A percentile compares a stretch with the other conserved stretches of the same genome.
phyloP scores from a whole-genome alignment of 2,888 invertebrate genomes.

The Pomacea canaliculata region DNA sequence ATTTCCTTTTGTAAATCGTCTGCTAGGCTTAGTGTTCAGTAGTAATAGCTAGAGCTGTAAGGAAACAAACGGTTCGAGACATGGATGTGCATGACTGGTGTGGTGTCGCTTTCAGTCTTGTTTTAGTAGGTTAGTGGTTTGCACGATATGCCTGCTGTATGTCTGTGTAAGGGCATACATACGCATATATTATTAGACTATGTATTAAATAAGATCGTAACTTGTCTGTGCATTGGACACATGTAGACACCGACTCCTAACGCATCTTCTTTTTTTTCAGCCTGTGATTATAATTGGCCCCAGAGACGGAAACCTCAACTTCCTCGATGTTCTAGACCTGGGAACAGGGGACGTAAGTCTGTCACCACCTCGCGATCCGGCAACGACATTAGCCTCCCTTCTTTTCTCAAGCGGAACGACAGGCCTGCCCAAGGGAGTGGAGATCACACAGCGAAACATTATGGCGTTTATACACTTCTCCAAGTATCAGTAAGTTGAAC shows the following conservation, averaged over 20 bases:
- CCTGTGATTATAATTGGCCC: slow-evolving; percentile 1
- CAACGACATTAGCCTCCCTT: background rate
- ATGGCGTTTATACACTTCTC: background rate
- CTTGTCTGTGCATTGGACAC: too few relatives aligned
- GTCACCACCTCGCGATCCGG: background rate
- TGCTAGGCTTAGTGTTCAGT: too few relatives aligned
- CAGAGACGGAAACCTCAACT: slow-evolving; percentile 4
- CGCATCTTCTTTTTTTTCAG: background rate
- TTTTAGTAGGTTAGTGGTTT: too few relatives aligned
- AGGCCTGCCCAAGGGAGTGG: slow-evolving; percentile 11
- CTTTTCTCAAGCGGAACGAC: slow-evolving; percentile 16
- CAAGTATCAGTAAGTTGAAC: background rate
- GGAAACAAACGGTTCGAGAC: too few relatives aligned
- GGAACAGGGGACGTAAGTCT: slow-evolving; percentile 7
- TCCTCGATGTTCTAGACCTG: slow-evolving; percentile 5
- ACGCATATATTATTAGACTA: too few relatives aligned
- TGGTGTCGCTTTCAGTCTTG: too few relatives aligned
- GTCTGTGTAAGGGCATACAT: background rate
- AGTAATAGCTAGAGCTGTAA: too few relatives aligned
- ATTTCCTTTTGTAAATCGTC: too few relatives aligned
- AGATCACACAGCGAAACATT: slow-evolving; percentile 10
- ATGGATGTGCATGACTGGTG: too few relatives aligned
- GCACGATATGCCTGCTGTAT: background rate
- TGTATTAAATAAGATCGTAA: too few relatives aligned
- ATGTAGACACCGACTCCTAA: background rate